A percentile compares a stretch with the other conserved stretches of the same genome.
These are phyloP conservation scores for Macrophya annulata DNA, from an alignment of 2,888 invertebrate genomes.

Conservation along the genomic window DNA sequence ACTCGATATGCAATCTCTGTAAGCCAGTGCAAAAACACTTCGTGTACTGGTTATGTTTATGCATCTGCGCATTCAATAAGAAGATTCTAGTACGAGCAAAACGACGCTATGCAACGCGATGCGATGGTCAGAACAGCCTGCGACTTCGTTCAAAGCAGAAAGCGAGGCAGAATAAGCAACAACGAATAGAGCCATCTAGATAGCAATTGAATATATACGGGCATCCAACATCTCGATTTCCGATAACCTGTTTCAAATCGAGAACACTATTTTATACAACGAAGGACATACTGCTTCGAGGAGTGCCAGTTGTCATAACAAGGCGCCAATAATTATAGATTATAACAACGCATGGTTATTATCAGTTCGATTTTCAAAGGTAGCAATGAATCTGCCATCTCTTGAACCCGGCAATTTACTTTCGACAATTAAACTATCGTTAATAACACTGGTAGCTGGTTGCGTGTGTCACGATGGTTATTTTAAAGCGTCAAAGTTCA, in stretches of 20 bases:
- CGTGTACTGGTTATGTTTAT: conserved; percentile 48
- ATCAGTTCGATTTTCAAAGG: neutral
- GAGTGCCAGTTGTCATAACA: conserved; percentile 54
- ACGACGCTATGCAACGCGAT: neutral
- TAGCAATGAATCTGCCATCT: neutral
- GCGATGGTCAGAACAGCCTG: neutral
- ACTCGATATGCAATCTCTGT: conserved; percentile 47
- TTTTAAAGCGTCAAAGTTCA: conserved; percentile 27
- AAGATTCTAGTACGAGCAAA: conserved; percentile 30
- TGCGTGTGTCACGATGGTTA: conserved; percentile 11
- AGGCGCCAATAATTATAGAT: conserved; percentile 51
- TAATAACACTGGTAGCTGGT: conserved; percentile 29
- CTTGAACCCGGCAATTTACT: neutral
- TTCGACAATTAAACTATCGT: neutral
- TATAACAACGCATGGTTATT: conserved; percentile 15
- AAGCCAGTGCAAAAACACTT: conserved; percentile 45
- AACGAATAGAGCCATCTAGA: conserved; percentile 58
- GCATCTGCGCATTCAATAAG: conserved; percentile 37
- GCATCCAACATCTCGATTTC: conserved; percentile 54
- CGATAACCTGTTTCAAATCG: conserved; percentile 55
- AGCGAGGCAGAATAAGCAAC: conserved; percentile 8
- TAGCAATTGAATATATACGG: conserved; percentile 52
- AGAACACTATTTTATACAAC: conserved; percentile 8
- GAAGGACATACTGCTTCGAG: conserved; percentile 3
- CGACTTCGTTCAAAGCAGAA: conserved; percentile 8